Conservation (phyloP, 1,140 invertebrate species). For the Conopomorpha cramerella region DNA sequence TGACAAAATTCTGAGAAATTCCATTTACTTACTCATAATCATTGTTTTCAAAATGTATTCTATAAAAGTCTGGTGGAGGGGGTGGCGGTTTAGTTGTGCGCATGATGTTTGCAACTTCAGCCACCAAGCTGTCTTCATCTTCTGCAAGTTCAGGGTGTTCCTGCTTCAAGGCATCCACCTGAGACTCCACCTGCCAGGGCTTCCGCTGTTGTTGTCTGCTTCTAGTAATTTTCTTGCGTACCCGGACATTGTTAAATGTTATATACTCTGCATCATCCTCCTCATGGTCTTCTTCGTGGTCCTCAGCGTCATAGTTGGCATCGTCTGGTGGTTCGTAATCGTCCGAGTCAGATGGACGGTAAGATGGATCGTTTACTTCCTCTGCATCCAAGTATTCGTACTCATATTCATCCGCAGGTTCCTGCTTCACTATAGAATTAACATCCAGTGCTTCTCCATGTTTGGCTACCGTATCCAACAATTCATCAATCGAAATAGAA, state of each 20-base stretch:
- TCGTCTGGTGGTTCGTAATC: neutral
- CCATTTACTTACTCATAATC: constrained; percentile 25
- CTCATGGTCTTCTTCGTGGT: constrained; percentile 7
- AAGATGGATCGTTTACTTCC: too few relatives aligned
- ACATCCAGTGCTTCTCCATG: constrained; percentile 5
- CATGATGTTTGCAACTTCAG: constrained; percentile 29
- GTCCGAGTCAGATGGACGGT: too few relatives aligned
- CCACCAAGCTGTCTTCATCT: constrained; percentile 18
- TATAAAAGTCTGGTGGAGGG: constrained; percentile 23
- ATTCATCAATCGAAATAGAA: constrained; percentile 6
- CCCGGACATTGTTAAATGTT: constrained; percentile 6
- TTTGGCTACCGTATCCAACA: constrained; percentile 10
- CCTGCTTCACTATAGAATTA: constrained; percentile 10
- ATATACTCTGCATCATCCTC: constrained; percentile 3
- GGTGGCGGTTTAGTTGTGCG: constrained; percentile 19
- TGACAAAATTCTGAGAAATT: neutral
- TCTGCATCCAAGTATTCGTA: constrained; percentile 8
- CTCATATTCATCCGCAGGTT: constrained; percentile 6
- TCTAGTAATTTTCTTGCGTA: constrained; percentile 5
- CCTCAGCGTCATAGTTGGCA: constrained; percentile 5
- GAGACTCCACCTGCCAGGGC: constrained; percentile 16
- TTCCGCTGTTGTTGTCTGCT: constrained; percentile 1
- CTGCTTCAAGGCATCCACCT: constrained; percentile 24
- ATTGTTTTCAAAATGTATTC: constrained; percentile 25
- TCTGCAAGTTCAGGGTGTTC: constrained; percentile 21